Percentiles rank a stretch among this genome's conserved stretches.
These are phyloP conservation scores for Syritta pipiens DNA, from an alignment of 2,888 invertebrate species.

Conservation along the genomic window DNA sequence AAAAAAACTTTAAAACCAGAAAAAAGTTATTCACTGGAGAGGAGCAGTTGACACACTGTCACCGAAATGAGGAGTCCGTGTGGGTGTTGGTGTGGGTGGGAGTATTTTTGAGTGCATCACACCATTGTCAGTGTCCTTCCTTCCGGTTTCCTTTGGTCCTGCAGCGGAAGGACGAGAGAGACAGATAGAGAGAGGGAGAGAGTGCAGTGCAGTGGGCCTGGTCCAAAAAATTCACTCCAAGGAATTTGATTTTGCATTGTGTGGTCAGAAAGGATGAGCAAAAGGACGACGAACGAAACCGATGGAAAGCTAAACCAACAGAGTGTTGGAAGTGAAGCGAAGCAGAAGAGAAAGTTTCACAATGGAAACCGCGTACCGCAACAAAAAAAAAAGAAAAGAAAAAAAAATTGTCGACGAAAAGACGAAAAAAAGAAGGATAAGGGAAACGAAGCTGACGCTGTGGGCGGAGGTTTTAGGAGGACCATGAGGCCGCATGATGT, in stretches of 20 bases:
- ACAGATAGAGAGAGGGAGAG: too few species aligned
- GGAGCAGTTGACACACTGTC: conserved; percentile 4
- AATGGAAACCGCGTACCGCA: not conserved
- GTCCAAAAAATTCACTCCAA: not conserved
- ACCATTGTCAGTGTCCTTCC: conserved; percentile 1
- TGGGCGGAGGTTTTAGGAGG: too few species aligned
- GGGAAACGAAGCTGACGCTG: too few species aligned
- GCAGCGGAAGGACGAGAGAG: too few species aligned
- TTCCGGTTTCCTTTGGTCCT: not conserved
- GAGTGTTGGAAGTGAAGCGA: too few species aligned
- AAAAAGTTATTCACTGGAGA: not conserved
- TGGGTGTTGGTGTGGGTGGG: too few species aligned
- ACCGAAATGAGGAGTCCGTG: too few species aligned
- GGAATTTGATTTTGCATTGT: conserved; percentile 13
- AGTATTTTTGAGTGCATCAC: conserved; percentile 14
- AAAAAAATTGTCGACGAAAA: too few species aligned
- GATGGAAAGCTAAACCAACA: not conserved
- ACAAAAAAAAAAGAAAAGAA: too few species aligned
- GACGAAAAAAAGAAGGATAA: too few species aligned
- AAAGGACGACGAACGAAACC: not conserved
- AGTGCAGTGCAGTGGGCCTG: conserved; percentile 26
- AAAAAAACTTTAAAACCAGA: too few species aligned
- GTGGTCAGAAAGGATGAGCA: conserved; percentile 1
- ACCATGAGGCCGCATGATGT: too few species aligned
- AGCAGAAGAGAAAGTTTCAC: not conserved